Percentiles rank a stretch among this genome's conserved stretches.
Conservation (phyloP, 2,113 vertebrate genomes). For the Cryptomyrus ogoouensis region DNA sequence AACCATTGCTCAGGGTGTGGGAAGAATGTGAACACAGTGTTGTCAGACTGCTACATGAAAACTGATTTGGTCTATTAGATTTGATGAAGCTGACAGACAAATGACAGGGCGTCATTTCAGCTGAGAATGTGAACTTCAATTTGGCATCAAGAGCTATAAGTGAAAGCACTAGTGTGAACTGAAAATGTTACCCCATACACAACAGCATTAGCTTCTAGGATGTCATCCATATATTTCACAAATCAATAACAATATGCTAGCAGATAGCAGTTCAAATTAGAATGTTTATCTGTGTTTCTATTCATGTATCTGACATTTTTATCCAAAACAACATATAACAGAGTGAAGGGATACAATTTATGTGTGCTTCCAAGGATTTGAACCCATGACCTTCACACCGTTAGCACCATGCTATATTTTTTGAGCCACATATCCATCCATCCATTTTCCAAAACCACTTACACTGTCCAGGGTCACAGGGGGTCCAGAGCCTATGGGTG, state of each 20-base stretch:
- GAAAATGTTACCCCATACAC: not conserved
- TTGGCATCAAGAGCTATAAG: not conserved
- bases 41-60: constrained; percentile 6
- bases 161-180: not conserved
- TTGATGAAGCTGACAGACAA: constrained; percentile 40
- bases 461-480: too few relatives aligned
- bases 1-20: constrained; percentile 43
- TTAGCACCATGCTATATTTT: not conserved
- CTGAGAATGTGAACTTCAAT: not conserved
- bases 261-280: not conserved
- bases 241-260: not conserved
- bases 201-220: not conserved
- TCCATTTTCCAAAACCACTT: too few relatives aligned
- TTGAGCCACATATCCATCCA: not conserved
- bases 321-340: not conserved
- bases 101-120: constrained; percentile 25
- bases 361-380: not conserved
- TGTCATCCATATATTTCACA: not conserved
- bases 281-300: not conserved
- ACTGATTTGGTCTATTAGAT: constrained; percentile 35
- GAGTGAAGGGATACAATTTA: not conserved
- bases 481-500: too few relatives aligned
- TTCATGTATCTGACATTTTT: not conserved
- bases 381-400: not conserved
- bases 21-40: constrained; percentile 31